Percentiles rank a stretch among this genome's conserved stretches.
These are phyloP conservation scores for Drosophila serrata DNA, from an alignment of 1,140 invertebrate genomes.

Conservation along the genomic window DNA sequence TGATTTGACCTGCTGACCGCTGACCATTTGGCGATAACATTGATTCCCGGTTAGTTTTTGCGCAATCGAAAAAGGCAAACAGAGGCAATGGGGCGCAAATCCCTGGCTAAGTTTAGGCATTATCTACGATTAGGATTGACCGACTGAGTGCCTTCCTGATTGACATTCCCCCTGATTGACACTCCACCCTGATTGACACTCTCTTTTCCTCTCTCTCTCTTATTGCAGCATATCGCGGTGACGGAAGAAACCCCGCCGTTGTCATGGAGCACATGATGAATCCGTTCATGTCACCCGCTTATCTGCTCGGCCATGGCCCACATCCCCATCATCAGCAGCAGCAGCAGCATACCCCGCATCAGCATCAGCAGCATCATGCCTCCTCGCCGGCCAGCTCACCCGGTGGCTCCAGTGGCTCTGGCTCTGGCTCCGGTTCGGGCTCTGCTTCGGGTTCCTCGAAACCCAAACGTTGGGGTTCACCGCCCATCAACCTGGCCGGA, in stretches of 20 bases:
- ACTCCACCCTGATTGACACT: neutral
- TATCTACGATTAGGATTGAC: slow-evolving; percentile 65
- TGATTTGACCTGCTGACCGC: slow-evolving; percentile 21
- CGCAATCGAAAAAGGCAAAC: slow-evolving; percentile 17
- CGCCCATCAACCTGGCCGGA: slow-evolving; percentile 94
- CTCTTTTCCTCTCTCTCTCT: neutral
- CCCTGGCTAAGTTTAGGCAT: slow-evolving; percentile 12
- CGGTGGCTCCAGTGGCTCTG: slow-evolving; percentile 25
- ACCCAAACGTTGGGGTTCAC: slow-evolving; percentile 85
- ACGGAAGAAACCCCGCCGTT: neutral
- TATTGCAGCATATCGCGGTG: slow-evolving; percentile 40
- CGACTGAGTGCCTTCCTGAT: slow-evolving; percentile 63
- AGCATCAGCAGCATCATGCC: slow-evolving; percentile 20
- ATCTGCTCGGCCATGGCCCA: slow-evolving; percentile 66
- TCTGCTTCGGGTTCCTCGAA: slow-evolving; percentile 32
- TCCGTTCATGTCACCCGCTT: slow-evolving; percentile 76
- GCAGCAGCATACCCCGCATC: slow-evolving; percentile 22
- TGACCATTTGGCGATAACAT: slow-evolving; percentile 20
- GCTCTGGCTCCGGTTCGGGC: neutral
- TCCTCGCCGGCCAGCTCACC: slow-evolving; percentile 75
- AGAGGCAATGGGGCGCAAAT: neutral
- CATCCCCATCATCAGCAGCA: slow-evolving; percentile 31
- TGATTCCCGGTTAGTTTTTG: slow-evolving; percentile 22
- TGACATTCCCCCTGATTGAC: slow-evolving; percentile 36
- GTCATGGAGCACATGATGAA: slow-evolving; percentile 83